These are phyloP conservation scores for Scotopteryx bipunctaria DNA, from an alignment of 2,888 invertebrate species.

Conservation along the genomic window DNA sequence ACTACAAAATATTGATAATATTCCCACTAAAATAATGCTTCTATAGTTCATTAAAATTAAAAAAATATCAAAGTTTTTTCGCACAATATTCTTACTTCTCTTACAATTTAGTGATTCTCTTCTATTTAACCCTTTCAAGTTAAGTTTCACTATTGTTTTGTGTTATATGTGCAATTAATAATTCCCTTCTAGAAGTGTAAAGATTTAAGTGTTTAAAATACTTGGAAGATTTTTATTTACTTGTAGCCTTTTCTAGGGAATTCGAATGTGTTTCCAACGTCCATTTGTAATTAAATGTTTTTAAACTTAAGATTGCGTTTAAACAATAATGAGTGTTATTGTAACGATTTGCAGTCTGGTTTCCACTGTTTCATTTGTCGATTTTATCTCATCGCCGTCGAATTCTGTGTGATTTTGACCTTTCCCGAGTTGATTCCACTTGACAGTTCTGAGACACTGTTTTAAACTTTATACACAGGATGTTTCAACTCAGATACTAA, in stretches of 20 bases:
- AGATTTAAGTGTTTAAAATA: neutral
- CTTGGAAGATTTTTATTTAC: neutral
- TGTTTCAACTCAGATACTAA: no score
- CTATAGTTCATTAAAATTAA: no score
- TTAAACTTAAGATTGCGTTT: neutral
- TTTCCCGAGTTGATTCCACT: slow-evolving; percentile 7
- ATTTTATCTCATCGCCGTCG: slow-evolving; percentile 3
- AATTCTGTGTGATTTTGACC: neutral
- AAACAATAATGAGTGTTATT: slow-evolving; percentile 2
- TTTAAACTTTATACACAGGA: neutral
- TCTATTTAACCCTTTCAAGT: neutral
- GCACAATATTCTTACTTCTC: slow-evolving; percentile 4
- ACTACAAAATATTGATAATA: slow-evolving; percentile 4
- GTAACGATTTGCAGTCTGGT: neutral
- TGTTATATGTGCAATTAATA: neutral
- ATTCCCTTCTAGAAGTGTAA: neutral
- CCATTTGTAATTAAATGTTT: slow-evolving; percentile 13
- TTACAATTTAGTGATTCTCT: neutral
- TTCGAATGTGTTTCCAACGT: neutral
- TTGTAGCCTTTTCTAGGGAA: neutral
- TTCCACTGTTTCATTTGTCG: slow-evolving; percentile 2
- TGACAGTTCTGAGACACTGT: slow-evolving; percentile 4
- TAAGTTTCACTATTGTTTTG: neutral
- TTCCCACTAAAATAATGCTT: no score
- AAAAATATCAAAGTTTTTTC: neutral